Conservation (phyloP, 2,113 vertebrate species). For the Thinocorus orbignyianus region DNA sequence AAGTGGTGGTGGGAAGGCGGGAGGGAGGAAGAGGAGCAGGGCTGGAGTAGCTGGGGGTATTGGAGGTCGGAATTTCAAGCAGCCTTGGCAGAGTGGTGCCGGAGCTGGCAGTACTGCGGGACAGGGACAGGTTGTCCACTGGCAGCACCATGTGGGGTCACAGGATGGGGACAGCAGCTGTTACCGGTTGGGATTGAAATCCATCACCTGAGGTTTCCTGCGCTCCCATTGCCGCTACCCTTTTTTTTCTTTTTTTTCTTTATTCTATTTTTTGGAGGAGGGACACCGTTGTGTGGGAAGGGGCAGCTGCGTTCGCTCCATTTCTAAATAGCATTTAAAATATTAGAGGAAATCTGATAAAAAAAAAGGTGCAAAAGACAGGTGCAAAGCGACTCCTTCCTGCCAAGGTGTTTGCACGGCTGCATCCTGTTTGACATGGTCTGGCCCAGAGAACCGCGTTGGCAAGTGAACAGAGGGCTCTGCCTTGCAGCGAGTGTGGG, state of each 20-base stretch:
- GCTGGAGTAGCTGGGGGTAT: neutral
- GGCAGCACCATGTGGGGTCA: neutral
- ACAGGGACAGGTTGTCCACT: neutral
- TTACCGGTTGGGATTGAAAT: neutral
- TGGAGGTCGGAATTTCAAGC: neutral
- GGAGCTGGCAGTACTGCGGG: neutral
- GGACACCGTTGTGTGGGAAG: neutral
- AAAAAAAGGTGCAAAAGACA: constrained; percentile 19
- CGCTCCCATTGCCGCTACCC: fast-evolving
- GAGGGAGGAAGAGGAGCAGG: neutral
- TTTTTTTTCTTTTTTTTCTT: neutral
- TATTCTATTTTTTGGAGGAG: neutral
- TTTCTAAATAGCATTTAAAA: constrained; percentile 18
- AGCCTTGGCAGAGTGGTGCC: neutral
- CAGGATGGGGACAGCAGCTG: constrained; percentile 43
- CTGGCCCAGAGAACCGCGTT: neutral
- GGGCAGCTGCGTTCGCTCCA: neutral
- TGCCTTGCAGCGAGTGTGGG: constrained; percentile 1
- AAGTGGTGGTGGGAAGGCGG: neutral
- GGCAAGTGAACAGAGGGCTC: constrained; percentile 38
- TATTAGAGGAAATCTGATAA: constrained; percentile 43
- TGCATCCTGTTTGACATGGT: constrained; percentile 23
- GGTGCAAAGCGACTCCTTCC: constrained; percentile 24
- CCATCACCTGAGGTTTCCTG: constrained; percentile 38
- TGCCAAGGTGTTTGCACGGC: neutral